Percentiles rank a stretch among this genome's conserved stretches.
Conservation (phyloP, 2,888 invertebrate species). For the Drosophila seclusa region DNA sequence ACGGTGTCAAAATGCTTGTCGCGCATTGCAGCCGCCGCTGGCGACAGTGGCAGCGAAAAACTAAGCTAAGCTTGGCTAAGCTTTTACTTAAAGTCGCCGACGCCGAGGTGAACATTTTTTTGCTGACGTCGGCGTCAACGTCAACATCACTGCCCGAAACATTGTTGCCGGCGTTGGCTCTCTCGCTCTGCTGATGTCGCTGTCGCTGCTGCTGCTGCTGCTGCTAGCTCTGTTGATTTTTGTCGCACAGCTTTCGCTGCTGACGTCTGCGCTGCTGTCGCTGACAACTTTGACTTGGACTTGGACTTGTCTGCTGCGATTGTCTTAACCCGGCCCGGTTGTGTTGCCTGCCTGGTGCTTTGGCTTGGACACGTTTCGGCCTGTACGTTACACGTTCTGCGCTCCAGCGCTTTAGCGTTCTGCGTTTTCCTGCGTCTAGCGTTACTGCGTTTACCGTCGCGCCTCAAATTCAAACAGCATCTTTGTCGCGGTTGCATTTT, state of each 20-base stretch:
- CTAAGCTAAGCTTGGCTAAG: constrained; percentile 68
- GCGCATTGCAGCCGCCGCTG: constrained; percentile 57
- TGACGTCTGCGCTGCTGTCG: constrained; percentile 27
- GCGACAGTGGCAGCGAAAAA: constrained; percentile 45
- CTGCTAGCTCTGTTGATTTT: constrained; percentile 36
- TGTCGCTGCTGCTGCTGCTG: constrained; percentile 1
- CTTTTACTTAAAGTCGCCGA: constrained; percentile 41
- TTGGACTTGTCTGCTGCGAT: constrained; percentile 60
- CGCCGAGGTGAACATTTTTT: constrained; percentile 46
- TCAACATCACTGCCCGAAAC: constrained; percentile 40
- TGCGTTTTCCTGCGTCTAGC: constrained; percentile 27
- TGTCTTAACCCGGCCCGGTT: constrained; percentile 65
- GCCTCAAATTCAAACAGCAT: constrained; percentile 4
- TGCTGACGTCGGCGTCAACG: constrained; percentile 22
- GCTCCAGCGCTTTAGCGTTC: constrained; percentile 18
- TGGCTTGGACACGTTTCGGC: constrained; percentile 73
- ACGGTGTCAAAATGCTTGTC: constrained; percentile 79
- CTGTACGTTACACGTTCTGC: constrained; percentile 45
- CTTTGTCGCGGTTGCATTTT: not conserved
- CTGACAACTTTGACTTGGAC: constrained; percentile 51
- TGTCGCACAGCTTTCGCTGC: constrained; percentile 54
- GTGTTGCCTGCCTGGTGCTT: constrained; percentile 67
- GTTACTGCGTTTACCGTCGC: constrained; percentile 42
- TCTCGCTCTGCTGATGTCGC: constrained; percentile 31
- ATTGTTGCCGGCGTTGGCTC: constrained; percentile 46